Conservation (phyloP, 1,140 invertebrate genomes). For the Nymphalis io region DNA sequence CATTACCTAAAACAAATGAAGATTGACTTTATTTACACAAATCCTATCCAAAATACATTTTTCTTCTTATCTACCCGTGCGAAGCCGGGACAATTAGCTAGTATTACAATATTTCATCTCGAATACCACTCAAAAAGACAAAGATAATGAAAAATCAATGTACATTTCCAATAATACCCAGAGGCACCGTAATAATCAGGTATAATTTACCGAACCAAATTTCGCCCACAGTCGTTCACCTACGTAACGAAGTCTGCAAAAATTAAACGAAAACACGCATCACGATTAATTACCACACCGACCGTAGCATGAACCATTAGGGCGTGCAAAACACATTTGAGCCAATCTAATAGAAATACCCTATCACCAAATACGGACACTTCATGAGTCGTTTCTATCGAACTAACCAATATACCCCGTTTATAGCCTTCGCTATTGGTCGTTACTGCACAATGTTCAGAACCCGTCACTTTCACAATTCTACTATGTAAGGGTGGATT, state of each 20-base stretch:
- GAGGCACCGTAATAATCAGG: neutral
- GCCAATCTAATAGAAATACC: slow-evolving; percentile 37
- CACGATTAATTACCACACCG: slow-evolving; percentile 23
- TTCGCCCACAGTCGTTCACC: neutral
- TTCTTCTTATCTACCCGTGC: too few species aligned
- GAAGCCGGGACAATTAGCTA: too few species aligned
- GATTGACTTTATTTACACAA: too few species aligned
- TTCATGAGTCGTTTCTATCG: slow-evolving; percentile 32
- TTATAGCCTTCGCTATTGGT: slow-evolving; percentile 27
- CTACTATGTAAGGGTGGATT: slow-evolving; percentile 29
- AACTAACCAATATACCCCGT: slow-evolving; percentile 24
- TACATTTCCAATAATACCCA: too few species aligned
- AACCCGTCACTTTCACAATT: slow-evolving; percentile 42
- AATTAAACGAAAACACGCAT: slow-evolving; percentile 20
- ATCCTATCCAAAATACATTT: too few species aligned
- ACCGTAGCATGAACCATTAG: slow-evolving; percentile 22
- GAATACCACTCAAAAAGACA: too few species aligned
- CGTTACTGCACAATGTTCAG: slow-evolving; percentile 29
- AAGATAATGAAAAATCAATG: too few species aligned
- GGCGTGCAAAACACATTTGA: slow-evolving; percentile 39
- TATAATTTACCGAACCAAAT: neutral
- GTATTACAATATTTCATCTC: too few species aligned
- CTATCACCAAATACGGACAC: slow-evolving; percentile 33
- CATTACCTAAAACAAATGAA: too few species aligned
- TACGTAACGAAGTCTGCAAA: slow-evolving; percentile 16